Evolutionary conservation across 1,140 invertebrate genomes (phyloP).

Genomic region (Dendroctonus ponderosae): DNA sequence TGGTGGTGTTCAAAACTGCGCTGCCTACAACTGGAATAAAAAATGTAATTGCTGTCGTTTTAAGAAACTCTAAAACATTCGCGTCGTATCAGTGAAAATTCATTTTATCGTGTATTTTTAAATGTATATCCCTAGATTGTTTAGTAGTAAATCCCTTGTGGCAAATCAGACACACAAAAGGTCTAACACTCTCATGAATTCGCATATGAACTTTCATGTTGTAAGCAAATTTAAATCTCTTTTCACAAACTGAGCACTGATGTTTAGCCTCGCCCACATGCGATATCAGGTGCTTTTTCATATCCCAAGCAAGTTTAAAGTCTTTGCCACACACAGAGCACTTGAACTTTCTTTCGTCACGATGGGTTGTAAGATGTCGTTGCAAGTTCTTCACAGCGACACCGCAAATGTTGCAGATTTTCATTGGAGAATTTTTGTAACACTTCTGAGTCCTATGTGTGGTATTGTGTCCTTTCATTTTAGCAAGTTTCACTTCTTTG

Average conservation of each 20-base stretch:
- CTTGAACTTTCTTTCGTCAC: slow-evolving; percentile 18
- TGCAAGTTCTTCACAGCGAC: slow-evolving; percentile 20
- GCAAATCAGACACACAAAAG: slow-evolving; percentile 67
- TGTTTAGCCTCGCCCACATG: slow-evolving; percentile 36
- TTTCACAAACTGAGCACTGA: slow-evolving; percentile 37
- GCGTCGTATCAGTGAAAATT: not conserved
- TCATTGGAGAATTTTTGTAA: slow-evolving; percentile 11
- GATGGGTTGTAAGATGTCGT: slow-evolving; percentile 23
- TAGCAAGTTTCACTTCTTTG: slow-evolving; percentile 1
- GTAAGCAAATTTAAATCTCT: slow-evolving; percentile 32
- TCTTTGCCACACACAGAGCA: slow-evolving; percentile 29
- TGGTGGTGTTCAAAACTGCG: not conserved
- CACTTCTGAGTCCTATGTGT: slow-evolving; percentile 9
- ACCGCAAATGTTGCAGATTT: slow-evolving; percentile 32
- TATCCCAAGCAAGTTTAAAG: slow-evolving; percentile 28
- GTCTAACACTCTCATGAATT: slow-evolving; percentile 68
- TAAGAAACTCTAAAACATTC: not conserved
- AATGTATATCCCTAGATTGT: slow-evolving; percentile 35
- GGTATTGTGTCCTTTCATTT: slow-evolving; percentile 11
- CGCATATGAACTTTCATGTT: slow-evolving; percentile 58
- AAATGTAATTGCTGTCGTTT: not conserved
- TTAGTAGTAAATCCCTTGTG: slow-evolving; percentile 54
- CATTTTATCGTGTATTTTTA: slow-evolving; percentile 22
- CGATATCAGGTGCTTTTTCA: slow-evolving; percentile 31
- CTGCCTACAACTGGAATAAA: not conserved